These are phyloP conservation scores for Phortica variegata DNA, from an alignment of 1,140 invertebrate genomes.

Conservation along the genomic window DNA sequence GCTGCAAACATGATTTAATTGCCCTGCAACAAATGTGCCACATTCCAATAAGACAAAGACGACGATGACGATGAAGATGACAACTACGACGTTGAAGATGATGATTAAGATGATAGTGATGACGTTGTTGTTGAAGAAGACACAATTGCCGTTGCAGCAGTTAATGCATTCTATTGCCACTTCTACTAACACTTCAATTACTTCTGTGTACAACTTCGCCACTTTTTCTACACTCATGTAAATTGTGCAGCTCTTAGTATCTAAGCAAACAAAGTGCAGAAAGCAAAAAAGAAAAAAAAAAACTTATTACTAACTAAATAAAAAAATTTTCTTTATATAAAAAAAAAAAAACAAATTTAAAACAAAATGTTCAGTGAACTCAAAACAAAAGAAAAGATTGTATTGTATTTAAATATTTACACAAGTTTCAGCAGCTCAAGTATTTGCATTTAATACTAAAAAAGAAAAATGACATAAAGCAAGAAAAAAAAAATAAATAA, in stretches of 20 bases:
- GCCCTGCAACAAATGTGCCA: constrained; percentile 47
- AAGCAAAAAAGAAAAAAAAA: constrained; percentile 17
- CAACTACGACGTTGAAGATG: constrained; percentile 6
- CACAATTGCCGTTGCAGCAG: background rate
- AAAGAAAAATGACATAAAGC: background rate
- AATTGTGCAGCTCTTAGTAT: no score
- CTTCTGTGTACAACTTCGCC: no score
- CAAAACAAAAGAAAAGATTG: background rate
- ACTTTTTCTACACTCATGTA: no score
- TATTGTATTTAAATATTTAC: constrained; percentile 20
- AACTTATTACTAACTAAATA: constrained; percentile 11
- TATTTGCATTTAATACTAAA: background rate
- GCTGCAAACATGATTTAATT: constrained; percentile 38
- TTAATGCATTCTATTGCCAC: background rate
- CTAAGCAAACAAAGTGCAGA: background rate
- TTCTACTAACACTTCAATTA: background rate
- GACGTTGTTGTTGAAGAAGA: constrained; percentile 12
- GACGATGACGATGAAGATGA: constrained; percentile 2
- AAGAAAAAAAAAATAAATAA: background rate
- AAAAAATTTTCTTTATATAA: constrained; percentile 6
- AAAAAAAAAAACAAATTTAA: constrained; percentile 1
- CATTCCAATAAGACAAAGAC: constrained; percentile 31
- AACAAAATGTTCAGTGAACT: constrained; percentile 14
- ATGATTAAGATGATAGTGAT: background rate
- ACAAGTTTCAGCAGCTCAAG: constrained; percentile 1